Conservation (phyloP, 92 coral and sea anemone genomes). For the Porites evermanni region DNA sequence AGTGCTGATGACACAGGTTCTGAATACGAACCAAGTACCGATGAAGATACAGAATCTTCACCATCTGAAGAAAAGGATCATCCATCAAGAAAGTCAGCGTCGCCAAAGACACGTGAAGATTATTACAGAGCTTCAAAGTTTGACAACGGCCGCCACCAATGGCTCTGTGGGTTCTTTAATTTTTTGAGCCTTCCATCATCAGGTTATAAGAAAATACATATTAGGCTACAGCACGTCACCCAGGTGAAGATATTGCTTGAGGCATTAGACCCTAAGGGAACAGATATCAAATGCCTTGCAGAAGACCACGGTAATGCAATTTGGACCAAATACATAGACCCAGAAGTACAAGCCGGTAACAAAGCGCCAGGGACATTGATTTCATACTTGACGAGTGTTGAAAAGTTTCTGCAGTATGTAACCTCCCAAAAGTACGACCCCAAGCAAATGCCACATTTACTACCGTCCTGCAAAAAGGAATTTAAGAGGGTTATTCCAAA, state of each 20-base stretch:
- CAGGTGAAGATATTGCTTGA: background rate
- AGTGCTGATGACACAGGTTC: too few relatives aligned
- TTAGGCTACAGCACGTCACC: background rate
- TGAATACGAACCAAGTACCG: too few relatives aligned
- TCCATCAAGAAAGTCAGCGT: too few relatives aligned
- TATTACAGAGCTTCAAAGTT: too few relatives aligned
- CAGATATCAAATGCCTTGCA: background rate
- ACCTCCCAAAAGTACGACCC: too few relatives aligned
- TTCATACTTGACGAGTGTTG: background rate
- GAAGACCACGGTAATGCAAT: background rate
- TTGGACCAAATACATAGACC: background rate
- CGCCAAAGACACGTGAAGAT: too few relatives aligned
- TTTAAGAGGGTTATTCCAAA: too few relatives aligned
- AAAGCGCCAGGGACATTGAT: background rate
- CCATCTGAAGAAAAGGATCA: too few relatives aligned
- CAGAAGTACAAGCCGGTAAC: background rate
- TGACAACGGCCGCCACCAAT: background rate
- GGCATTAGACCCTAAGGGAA: background rate
- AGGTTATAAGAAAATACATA: background rate
- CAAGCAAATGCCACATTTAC: too few relatives aligned
- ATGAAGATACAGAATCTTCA: too few relatives aligned
- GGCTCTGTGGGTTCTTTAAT: background rate
- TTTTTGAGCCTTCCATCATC: background rate
- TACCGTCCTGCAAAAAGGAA: too few relatives aligned
- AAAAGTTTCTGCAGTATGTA: background rate